Percentiles rank a stretch among this genome's conserved stretches.
phyloP scores from a whole-genome alignment of 2,797 vertebrate genomes.

The Delichon dasypus region DNA sequence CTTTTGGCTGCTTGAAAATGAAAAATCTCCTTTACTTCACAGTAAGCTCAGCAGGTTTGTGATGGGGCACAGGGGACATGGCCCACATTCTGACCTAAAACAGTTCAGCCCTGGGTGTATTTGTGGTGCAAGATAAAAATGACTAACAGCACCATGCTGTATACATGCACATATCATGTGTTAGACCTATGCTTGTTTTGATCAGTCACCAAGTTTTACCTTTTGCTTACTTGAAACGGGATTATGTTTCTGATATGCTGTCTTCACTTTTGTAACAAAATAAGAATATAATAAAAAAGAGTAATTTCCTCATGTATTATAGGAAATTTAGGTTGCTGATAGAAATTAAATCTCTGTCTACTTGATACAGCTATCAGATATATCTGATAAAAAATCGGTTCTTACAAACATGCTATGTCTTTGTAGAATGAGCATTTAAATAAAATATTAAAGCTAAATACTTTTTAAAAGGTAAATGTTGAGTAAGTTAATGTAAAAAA shows the following conservation, averaged over 20 bases:
- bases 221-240: not conserved
- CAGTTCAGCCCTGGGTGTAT: not conserved
- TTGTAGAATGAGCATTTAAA: not conserved
- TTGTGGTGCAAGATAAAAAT: conserved; percentile 18
- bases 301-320: not conserved
- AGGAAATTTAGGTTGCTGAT: not conserved
- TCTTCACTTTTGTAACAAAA: not conserved
- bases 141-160: not conserved
- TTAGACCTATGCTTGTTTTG: not conserved
- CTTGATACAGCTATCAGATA: not conserved
- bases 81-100: conserved; percentile 23
- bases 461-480: not conserved
- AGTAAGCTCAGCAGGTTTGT: conserved; percentile 19
- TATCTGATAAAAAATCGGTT: not conserved
- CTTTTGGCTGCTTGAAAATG: not conserved
- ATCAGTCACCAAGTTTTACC: not conserved
- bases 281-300: not conserved
- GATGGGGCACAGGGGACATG: conserved; percentile 10
- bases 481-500: not conserved
- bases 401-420: not conserved
- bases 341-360: not conserved
- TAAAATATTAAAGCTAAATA: not conserved
- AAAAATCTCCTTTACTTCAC: not conserved
- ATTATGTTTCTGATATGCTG: not conserved
- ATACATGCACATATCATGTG: not conserved